A percentile compares a stretch with the other conserved stretches of the same genome.
Conservation (phyloP, 2,888 invertebrate genomes). For the Campaea margaritaria region DNA sequence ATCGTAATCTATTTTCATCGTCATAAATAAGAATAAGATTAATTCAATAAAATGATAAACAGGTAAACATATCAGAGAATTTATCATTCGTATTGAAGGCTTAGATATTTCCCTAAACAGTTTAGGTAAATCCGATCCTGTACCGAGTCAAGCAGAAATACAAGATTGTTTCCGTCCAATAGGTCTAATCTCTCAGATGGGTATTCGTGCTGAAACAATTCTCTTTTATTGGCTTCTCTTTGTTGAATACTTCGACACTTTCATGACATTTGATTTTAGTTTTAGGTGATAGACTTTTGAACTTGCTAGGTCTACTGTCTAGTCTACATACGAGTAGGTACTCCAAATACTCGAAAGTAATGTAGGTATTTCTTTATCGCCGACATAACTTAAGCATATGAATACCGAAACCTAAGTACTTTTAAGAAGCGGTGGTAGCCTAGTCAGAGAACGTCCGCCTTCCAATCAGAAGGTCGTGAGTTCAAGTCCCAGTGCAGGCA, state of each 20-base stretch:
- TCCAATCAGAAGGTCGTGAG: too few relatives aligned
- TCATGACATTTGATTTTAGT: slow-evolving; percentile 50
- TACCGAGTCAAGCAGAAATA: slow-evolving; percentile 76
- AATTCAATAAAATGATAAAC: too few relatives aligned
- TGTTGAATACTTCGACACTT: slow-evolving; percentile 66
- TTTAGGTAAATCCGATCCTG: slow-evolving; percentile 63
- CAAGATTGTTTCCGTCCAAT: slow-evolving; percentile 83
- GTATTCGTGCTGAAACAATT: slow-evolving; percentile 80
- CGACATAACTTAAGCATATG: too few relatives aligned
- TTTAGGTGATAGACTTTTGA: slow-evolving; percentile 26
- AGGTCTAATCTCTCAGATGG: slow-evolving; percentile 80
- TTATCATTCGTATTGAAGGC: slow-evolving; percentile 4
- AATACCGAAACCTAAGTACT: too few relatives aligned
- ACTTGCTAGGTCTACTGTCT: not conserved
- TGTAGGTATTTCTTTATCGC: too few relatives aligned
- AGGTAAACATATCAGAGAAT: not conserved
- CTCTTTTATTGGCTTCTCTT: slow-evolving; percentile 79
- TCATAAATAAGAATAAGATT: too few relatives aligned
- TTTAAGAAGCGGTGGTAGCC: too few relatives aligned
- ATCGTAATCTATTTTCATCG: too few relatives aligned
- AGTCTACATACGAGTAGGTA: too few relatives aligned
- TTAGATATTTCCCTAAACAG: slow-evolving; percentile 55
- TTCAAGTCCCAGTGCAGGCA: too few relatives aligned
- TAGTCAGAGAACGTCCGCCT: too few relatives aligned
- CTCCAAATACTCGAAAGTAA: too few relatives aligned